Evolutionary conservation across 2,797 vertebrate genomes (phyloP).

Genomic region (Liparis tanakae): DNA sequence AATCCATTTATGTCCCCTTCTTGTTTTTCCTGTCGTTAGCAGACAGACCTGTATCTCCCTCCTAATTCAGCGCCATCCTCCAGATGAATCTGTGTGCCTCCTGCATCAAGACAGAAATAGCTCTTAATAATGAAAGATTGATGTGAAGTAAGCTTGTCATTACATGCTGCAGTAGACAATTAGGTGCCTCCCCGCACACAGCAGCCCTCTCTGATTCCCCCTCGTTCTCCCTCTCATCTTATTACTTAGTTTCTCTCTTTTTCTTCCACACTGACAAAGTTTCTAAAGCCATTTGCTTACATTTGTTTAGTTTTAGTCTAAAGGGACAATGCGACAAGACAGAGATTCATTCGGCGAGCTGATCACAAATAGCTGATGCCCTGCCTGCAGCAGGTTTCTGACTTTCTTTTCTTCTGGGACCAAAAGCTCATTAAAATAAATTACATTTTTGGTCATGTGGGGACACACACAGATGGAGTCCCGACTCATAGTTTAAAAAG

Average conservation of each 20-base stretch:
- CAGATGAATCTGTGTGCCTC: slow-evolving; percentile 63
- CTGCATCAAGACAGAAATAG: slow-evolving; percentile 81
- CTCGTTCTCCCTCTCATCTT: slow-evolving; percentile 13
- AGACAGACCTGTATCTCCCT: slow-evolving; percentile 42
- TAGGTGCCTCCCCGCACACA: slow-evolving; percentile 80
- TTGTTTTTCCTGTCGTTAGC: slow-evolving; percentile 13
- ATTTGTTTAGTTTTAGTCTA: slow-evolving; percentile 35
- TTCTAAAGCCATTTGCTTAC: slow-evolving; percentile 44
- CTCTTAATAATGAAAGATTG: slow-evolving; percentile 87
- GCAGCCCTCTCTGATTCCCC: slow-evolving; percentile 53
- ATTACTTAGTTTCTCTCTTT: slow-evolving; percentile 12
- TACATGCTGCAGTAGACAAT: slow-evolving; percentile 86
- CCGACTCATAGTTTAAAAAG: slow-evolving; percentile 11
- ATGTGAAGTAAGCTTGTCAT: slow-evolving; percentile 85
- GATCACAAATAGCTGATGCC: slow-evolving; percentile 42
- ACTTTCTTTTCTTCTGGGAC: slow-evolving; percentile 34
- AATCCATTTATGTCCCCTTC: slow-evolving; percentile 7
- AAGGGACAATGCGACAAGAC: slow-evolving; percentile 39
- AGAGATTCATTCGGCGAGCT: slow-evolving; percentile 37
- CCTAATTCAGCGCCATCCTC: slow-evolving; percentile 49
- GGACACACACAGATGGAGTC: slow-evolving; percentile 24
- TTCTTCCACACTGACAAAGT: slow-evolving; percentile 32
- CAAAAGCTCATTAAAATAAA: slow-evolving; percentile 56
- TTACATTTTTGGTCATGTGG: slow-evolving; percentile 42
- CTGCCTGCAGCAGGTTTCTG: slow-evolving; percentile 37